Conservation (phyloP, 2,888 invertebrate genomes). For the Bimastos eiseni region DNA sequence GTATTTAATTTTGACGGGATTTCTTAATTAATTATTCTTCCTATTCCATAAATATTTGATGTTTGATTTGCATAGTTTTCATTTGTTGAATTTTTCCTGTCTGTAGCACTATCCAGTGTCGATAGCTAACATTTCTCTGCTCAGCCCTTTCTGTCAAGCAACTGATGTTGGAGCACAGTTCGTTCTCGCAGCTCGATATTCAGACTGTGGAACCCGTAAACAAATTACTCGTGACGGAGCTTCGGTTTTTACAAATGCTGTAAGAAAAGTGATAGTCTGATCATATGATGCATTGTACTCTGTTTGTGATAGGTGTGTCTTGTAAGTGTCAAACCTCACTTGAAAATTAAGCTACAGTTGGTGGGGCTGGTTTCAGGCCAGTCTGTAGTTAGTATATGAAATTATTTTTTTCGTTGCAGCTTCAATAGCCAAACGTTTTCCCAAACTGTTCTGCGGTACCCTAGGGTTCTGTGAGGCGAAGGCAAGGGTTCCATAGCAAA, state of each 20-base stretch:
- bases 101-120: neutral
- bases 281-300: neutral
- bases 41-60: neutral
- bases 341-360: too few species aligned
- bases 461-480: too few species aligned
- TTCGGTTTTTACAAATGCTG: neutral
- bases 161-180: neutral
- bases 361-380: too few species aligned
- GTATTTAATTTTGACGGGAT: neutral
- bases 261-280: neutral
- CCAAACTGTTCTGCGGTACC: too few species aligned
- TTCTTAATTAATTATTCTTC: neutral
- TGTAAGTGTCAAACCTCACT: too few species aligned
- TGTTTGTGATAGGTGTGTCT: too few species aligned
- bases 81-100: neutral
- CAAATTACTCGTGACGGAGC: neutral
- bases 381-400: too few species aligned
- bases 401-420: too few species aligned
- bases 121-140: neutral
- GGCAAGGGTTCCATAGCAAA: too few species aligned
- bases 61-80: neutral
- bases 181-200: neutral
- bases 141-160: neutral
- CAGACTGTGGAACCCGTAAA: neutral
- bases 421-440: too few species aligned